A percentile compares a stretch with the other conserved stretches of the same genome.
Conservation (phyloP, 1,140 invertebrate genomes). For the Drosophila ohnishii region DNA sequence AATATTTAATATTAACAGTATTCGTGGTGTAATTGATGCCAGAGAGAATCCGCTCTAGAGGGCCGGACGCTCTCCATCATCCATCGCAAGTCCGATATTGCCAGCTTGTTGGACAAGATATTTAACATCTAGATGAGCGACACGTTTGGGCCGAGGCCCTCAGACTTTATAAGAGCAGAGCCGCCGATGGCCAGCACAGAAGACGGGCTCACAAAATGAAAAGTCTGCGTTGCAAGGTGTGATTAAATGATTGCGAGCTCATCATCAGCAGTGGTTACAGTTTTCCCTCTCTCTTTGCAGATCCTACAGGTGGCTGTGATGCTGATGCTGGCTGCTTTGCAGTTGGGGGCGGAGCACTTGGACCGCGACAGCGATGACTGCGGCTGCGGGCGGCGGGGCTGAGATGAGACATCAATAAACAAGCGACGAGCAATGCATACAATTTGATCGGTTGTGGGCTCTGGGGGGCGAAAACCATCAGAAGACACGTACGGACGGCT, state of each 20-base stretch:
- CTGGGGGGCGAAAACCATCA: slow-evolving; percentile 45
- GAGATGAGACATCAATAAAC: slow-evolving; percentile 67
- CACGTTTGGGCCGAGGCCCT: slow-evolving; percentile 59
- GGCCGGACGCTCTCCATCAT: slow-evolving; percentile 6
- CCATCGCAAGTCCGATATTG: slow-evolving; percentile 19
- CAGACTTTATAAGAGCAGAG: slow-evolving; percentile 72
- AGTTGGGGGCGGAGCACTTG: slow-evolving; percentile 38
- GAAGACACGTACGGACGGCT: slow-evolving; percentile 73
- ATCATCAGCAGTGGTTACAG: background rate
- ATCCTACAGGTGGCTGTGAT: slow-evolving; percentile 53
- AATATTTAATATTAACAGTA: slow-evolving; percentile 31
- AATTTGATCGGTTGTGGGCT: slow-evolving; percentile 49
- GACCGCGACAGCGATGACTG: slow-evolving; percentile 48
- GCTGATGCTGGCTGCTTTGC: slow-evolving; percentile 44
- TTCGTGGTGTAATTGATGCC: slow-evolving; percentile 7
- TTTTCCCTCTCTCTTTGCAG: slow-evolving; percentile 27
- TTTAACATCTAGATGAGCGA: slow-evolving; percentile 64
- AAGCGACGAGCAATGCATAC: slow-evolving; percentile 49
- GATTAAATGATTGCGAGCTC: slow-evolving; percentile 10
- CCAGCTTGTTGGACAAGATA: slow-evolving; percentile 59
- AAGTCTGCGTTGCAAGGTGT: slow-evolving; percentile 60
- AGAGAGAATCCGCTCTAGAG: slow-evolving; percentile 16
- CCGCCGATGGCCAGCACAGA: slow-evolving; percentile 31
- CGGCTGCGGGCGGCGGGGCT: slow-evolving; percentile 56
- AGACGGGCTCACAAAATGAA: slow-evolving; percentile 52